These are phyloP conservation scores for Chelon labrosus DNA, from an alignment of 2,797 vertebrate species.

Conservation along the genomic window DNA sequence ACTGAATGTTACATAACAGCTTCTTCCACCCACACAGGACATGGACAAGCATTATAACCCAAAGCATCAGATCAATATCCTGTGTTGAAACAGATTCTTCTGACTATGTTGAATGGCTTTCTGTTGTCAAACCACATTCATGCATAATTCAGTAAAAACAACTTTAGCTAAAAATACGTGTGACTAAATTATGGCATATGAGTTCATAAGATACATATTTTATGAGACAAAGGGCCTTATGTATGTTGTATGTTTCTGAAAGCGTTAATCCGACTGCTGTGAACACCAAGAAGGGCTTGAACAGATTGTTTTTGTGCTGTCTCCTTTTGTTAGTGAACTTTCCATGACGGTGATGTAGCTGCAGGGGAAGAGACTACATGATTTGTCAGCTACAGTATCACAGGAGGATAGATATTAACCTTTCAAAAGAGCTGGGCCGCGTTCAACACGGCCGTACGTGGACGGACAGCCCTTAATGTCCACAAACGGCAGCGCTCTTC, in stretches of 20 bases:
- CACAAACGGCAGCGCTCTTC: conserved; percentile 29
- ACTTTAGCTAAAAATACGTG: background rate
- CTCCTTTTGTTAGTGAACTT: conserved; percentile 14
- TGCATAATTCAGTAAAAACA: too few relatives aligned
- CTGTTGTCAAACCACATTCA: too few relatives aligned
- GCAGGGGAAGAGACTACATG: background rate
- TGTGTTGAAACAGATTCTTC: conserved; percentile 16
- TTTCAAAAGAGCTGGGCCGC: conserved; percentile 38
- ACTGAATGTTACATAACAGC: background rate
- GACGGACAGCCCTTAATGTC: conserved; percentile 31
- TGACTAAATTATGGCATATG: background rate
- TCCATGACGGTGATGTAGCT: conserved; percentile 26
- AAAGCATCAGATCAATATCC: conserved; percentile 28
- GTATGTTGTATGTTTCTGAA: background rate
- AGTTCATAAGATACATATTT: background rate
- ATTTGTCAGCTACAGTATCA: conserved; percentile 33
- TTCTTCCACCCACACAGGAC: conserved; percentile 24
- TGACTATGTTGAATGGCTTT: background rate
- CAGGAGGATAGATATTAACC: conserved; percentile 55
- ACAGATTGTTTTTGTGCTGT: background rate
- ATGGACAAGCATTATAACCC: conserved; percentile 6
- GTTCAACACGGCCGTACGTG: conserved; percentile 22
- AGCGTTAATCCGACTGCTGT: background rate
- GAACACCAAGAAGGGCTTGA: background rate
- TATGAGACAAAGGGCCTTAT: background rate